Evolutionary conservation across 1,140 invertebrate genomes (phyloP), one percentile per base, ranked within the genome.

Genomic region (Saccostrea cuccullata): DNA sequence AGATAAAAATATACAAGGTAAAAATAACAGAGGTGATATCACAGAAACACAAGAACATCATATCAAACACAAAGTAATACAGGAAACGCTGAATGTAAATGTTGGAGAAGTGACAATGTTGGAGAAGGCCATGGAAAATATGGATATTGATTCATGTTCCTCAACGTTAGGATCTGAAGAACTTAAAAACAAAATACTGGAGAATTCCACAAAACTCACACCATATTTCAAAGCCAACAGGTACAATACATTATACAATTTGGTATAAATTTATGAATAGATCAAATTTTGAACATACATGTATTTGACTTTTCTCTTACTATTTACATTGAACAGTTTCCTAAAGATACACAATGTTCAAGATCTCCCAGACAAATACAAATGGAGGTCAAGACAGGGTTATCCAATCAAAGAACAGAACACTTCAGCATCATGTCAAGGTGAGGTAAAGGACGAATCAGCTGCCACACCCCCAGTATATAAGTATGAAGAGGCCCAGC

Each of bases 381-480:
- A 77, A 36, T 77, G 70, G 70, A 77, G 12, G 70, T 77, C 70
- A 15, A 30, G 70, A 30, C 26, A 36, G 26, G 26, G 30, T 77
- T 8, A 77, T 77, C 70, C 23, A 36, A 77, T 77, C 70, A 40
- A 11, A 77, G 26, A 36, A 17, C 26, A 26, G 23, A 26, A 77
- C 26, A 30, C 70, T 12, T 36, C 70, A 15, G 70, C 8, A 30
- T 26, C 70, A 77, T 26, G 26, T 13, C 70, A 77, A 30, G 36
- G 23, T 26, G 26, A 23, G 15, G 23, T 36, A 2, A 77, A 36
- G 85, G 85, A 86, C 11, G 85, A 86, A 30, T 86, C 85, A 5
- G 85, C 85, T 60, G 85, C 85, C 60, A 70, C 60, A 86, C 60
- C 85, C 60, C 85, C 85, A 30, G 5, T 15, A 20, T 86, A 86